Conservation (phyloP, 92 coral and sea anemone species). For the Virgularia gustaviana region DNA sequence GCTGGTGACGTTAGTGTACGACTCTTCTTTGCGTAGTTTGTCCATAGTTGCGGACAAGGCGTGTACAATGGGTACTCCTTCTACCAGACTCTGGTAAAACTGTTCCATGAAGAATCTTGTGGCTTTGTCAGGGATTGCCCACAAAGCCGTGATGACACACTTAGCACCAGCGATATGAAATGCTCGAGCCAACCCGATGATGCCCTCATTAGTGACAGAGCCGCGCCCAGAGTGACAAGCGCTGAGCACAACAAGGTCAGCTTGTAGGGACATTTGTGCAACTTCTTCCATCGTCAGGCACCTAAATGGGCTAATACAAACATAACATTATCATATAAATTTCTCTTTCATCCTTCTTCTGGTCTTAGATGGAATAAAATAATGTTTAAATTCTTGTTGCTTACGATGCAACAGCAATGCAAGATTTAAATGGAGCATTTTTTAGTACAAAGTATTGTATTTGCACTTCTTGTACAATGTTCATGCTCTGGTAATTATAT, state of each 20-base stretch:
- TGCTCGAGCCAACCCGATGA: constrained; percentile 43
- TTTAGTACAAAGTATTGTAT: no score
- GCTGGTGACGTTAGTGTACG: not conserved
- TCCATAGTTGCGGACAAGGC: constrained; percentile 14
- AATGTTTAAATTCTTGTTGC: no score
- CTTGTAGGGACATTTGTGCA: constrained; percentile 17
- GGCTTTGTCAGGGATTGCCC: constrained; percentile 40
- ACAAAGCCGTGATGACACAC: constrained; percentile 45
- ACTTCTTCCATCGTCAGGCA: constrained; percentile 37
- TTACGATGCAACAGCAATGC: no score
- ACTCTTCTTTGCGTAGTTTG: not conserved
- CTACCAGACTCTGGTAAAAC: constrained; percentile 31
- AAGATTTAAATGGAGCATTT: no score
- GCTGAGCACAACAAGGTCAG: constrained; percentile 48
- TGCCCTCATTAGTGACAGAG: constrained; percentile 38
- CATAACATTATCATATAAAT: no score
- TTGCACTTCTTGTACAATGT: no score
- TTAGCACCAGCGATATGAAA: constrained; percentile 44
- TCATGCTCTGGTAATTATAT: no score
- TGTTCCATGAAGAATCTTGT: constrained; percentile 28
- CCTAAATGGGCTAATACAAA: no score
- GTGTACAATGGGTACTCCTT: not conserved
- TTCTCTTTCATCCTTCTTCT: no score
- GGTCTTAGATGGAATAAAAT: no score
- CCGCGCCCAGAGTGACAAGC: constrained; percentile 45